Evolutionary conservation across 2,113 vertebrate species (phyloP).

Genomic region (Myxocyprinus asiaticus): DNA sequence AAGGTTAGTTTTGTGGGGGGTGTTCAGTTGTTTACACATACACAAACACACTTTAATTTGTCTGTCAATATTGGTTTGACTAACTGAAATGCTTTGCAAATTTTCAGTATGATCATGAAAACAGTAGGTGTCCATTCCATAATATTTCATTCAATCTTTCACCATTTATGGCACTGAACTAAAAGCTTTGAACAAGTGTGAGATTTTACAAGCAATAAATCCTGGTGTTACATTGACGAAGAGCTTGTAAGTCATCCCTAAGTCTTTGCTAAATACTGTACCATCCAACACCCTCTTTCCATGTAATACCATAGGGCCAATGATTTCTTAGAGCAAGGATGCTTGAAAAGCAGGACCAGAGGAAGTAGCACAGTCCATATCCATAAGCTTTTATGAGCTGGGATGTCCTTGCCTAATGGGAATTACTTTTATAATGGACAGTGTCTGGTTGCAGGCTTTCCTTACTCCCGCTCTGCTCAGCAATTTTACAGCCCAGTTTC

Average conservation of each 20-base stretch:
- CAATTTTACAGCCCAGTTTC: constrained; percentile 29
- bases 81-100: no score
- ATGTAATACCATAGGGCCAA: neutral
- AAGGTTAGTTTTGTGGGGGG: constrained; percentile 72
- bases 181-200: constrained; percentile 2
- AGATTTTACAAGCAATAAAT: neutral
- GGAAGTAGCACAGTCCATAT: neutral
- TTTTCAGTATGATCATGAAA: neutral
- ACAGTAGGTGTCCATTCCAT: no score
- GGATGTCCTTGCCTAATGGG: no score
- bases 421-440: neutral
- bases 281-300: neutral
- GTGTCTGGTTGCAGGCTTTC: constrained; percentile 16
- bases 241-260: neutral
- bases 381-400: constrained; percentile 7
- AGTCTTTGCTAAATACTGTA: neutral
- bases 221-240: neutral
- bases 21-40: constrained; percentile 11
- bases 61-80: no score
- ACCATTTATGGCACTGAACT: neutral
- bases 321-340: constrained; percentile 14
- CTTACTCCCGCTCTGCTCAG: constrained; percentile 18
- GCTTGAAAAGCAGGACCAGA: constrained; percentile 28
- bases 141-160: neutral
- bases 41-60: neutral